These are phyloP conservation scores for Tor tambroides DNA, from an alignment of 2,113 vertebrate genomes.

Conservation along the genomic window DNA sequence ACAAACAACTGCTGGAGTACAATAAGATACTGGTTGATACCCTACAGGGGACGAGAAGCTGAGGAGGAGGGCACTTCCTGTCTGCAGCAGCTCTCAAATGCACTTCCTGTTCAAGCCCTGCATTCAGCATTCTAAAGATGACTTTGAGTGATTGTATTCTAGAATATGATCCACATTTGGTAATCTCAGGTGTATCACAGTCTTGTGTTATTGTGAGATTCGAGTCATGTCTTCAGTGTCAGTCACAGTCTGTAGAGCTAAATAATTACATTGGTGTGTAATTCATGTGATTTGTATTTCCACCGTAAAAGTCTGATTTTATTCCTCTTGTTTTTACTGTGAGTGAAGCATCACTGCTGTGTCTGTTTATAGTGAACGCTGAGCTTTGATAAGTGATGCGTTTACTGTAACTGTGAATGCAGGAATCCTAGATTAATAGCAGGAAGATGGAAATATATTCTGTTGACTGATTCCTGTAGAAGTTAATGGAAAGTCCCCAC, in stretches of 20 bases:
- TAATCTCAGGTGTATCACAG: too few species aligned
- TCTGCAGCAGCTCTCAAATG: neutral
- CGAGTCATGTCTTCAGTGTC: too few species aligned
- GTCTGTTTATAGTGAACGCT: too few species aligned
- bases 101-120: constrained; percentile 32
- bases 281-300: neutral
- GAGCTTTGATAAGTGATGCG: too few species aligned
- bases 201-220: too few species aligned
- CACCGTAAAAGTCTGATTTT: neutral
- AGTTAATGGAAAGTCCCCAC: neutral
- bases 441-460: too few species aligned
- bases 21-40: constrained; percentile 86
- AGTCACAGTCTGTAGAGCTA: too few species aligned
- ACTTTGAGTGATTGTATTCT: neutral
- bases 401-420: too few species aligned
- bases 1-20: constrained; percentile 84
- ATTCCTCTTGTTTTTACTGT: neutral
- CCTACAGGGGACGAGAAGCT: constrained; percentile 85
- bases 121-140: constrained; percentile 27
- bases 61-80: constrained; percentile 61
- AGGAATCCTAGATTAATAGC: too few species aligned
- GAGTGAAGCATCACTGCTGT: neutral
- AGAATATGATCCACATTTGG: too few species aligned
- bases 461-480: neutral
- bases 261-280: too few species aligned